These are phyloP conservation scores for Dasypogon diadema DNA, from an alignment of 2,888 invertebrate species.

Conservation along the genomic window DNA sequence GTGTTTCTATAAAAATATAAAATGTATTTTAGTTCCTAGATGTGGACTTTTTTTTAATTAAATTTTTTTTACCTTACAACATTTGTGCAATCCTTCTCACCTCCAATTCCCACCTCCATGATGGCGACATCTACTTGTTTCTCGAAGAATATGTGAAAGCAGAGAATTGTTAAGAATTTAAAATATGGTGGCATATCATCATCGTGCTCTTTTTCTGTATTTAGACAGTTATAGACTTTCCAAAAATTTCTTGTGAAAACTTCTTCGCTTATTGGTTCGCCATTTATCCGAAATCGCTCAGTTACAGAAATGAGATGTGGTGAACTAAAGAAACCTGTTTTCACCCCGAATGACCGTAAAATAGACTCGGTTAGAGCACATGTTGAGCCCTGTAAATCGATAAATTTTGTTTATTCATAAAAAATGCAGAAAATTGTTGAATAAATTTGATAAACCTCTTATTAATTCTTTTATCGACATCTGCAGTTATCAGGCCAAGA, in stretches of 20 bases:
- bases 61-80: slow-evolving; percentile 75
- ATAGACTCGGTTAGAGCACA: slow-evolving; percentile 94
- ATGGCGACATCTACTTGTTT: slow-evolving; percentile 93
- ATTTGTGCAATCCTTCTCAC: slow-evolving; percentile 94
- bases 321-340: slow-evolving; percentile 95
- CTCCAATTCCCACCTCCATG: slow-evolving; percentile 98
- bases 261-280: slow-evolving; percentile 79
- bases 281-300: slow-evolving; percentile 92
- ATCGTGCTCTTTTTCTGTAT: slow-evolving; percentile 70
- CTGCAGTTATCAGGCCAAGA: no score
- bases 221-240: slow-evolving; percentile 78
- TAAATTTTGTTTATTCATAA: no score
- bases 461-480: no score
- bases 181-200: slow-evolving; percentile 93
- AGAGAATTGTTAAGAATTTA: slow-evolving; percentile 91
- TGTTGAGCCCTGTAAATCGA: slow-evolving; percentile 83
- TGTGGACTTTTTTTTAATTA: neutral
- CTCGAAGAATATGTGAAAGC: slow-evolving; percentile 86
- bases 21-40: neutral
- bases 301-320: slow-evolving; percentile 93
- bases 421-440: no score
- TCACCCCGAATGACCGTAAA: slow-evolving; percentile 83
- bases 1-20: slow-evolving; percentile 73
- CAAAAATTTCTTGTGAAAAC: slow-evolving; percentile 87
- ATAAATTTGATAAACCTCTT: no score